Evolutionary conservation across 2,888 invertebrate genomes (phyloP).

Genomic region (Venustoraphidia nigricollis): DNA sequence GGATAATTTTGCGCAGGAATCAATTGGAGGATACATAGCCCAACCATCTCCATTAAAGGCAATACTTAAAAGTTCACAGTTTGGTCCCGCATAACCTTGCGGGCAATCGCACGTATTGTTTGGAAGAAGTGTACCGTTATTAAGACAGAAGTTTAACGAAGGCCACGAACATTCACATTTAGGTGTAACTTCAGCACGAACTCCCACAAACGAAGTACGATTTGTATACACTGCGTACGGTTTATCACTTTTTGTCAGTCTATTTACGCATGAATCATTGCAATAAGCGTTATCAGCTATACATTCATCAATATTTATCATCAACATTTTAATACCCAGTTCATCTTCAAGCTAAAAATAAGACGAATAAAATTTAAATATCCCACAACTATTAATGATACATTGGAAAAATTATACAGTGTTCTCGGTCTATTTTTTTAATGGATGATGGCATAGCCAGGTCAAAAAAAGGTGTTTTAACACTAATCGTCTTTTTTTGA

Average conservation of each 20-base stretch:
- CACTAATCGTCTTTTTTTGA: neutral
- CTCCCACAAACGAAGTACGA: slow-evolving; percentile 85
- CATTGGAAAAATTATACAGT: too few relatives aligned
- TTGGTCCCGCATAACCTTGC: slow-evolving; percentile 57
- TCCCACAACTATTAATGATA: too few relatives aligned
- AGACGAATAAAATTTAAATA: neutral
- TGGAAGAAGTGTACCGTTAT: slow-evolving; percentile 37
- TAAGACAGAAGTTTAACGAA: slow-evolving; percentile 39
- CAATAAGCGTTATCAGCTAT: slow-evolving; percentile 58
- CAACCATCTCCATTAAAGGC: slow-evolving; percentile 84
- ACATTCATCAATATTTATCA: slow-evolving; percentile 88
- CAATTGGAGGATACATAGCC: slow-evolving; percentile 81
- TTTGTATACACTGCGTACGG: slow-evolving; percentile 84
- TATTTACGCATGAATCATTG: slow-evolving; percentile 65
- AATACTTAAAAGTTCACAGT: slow-evolving; percentile 78
- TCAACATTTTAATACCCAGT: slow-evolving; percentile 57
- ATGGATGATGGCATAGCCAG: neutral
- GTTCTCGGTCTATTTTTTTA: too few relatives aligned
- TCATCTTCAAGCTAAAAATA: slow-evolving; percentile 44
- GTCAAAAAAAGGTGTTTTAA: slow-evolving; percentile 5
- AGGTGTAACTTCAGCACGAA: slow-evolving; percentile 67
- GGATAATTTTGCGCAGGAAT: slow-evolving; percentile 71
- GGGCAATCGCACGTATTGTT: slow-evolving; percentile 63
- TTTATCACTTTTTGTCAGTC: slow-evolving; percentile 52
- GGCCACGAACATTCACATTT: slow-evolving; percentile 47